A percentile compares a stretch with the other conserved stretches of the same genome.
Evolutionary conservation across 2,113 vertebrate genomes (phyloP).

Genomic region (Platycercus adscitus): DNA sequence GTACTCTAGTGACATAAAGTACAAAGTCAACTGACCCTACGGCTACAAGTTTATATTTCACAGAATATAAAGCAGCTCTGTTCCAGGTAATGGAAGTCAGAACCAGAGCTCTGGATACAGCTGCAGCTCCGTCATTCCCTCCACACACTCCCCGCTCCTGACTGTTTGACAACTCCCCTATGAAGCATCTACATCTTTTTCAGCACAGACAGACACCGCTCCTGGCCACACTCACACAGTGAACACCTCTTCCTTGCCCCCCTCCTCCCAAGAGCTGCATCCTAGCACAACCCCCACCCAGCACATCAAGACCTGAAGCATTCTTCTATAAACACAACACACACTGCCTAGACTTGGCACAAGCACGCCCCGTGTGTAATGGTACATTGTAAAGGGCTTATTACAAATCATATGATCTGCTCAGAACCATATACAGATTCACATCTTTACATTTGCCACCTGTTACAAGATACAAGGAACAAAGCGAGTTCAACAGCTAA

Average conservation of each 20-base stretch:
- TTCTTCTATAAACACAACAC: conserved; percentile 9
- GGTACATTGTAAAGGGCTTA: conserved; percentile 74
- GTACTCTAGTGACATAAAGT: conserved; percentile 2
- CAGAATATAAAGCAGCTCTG: conserved; percentile 30
- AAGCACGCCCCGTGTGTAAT: conserved; percentile 22
- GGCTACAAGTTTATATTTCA: not conserved
- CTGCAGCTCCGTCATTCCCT: not conserved
- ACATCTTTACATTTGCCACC: conserved; percentile 79
- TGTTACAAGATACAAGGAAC: conserved; percentile 80
- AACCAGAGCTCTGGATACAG: not conserved
- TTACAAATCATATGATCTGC: conserved; percentile 76
- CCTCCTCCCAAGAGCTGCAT: not conserved
- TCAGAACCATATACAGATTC: conserved; percentile 80
- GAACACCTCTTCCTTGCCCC: not conserved
- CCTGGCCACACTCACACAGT: not conserved
- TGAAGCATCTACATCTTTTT: not conserved
- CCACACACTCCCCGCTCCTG: not conserved
- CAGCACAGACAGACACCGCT: not conserved
- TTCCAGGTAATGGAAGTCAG: not conserved
- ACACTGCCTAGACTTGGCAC: not conserved
- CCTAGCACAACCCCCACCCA: not conserved
- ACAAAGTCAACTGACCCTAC: conserved; percentile 18
- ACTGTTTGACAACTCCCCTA: not conserved
- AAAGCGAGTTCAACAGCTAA: conserved; percentile 79
- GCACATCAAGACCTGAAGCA: not conserved